Conservation (phyloP, 2,113 vertebrate genomes). For the Solea senegalensis region DNA sequence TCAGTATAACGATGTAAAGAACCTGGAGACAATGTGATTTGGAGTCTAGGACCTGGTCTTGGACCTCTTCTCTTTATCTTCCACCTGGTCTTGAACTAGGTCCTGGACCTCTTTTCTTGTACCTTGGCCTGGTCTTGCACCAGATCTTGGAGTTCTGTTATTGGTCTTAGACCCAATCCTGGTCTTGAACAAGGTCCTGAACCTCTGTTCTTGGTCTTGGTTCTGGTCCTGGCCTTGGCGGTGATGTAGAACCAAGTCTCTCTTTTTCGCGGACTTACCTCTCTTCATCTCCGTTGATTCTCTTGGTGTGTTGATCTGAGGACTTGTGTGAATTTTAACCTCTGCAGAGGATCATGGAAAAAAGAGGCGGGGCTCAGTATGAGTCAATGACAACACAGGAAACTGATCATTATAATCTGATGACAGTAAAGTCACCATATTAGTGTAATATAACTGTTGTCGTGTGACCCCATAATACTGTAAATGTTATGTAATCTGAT, state of each 20-base stretch:
- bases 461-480: no score
- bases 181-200: no score
- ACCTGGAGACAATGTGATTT: no score
- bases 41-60: not conserved
- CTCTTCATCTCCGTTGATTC: conserved; percentile 53
- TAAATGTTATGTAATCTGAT: not conserved
- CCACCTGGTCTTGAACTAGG: no score
- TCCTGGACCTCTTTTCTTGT: no score
- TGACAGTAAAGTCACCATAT: not conserved
- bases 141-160: no score
- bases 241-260: not conserved
- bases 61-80: not conserved
- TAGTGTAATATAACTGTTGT: not conserved
- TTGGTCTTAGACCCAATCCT: no score
- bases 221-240: no score
- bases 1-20: no score
- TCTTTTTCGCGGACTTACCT: conserved; percentile 75
- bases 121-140: no score
- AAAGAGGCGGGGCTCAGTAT: not conserved
- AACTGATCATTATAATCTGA: not conserved
- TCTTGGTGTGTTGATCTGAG: conserved; percentile 22
- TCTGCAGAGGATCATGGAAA: conserved; percentile 43
- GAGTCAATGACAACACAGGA: conserved; percentile 7
- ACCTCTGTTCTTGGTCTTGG: no score
- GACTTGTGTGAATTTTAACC: conserved; percentile 56